Evolutionary conservation across 2,888 invertebrate genomes (phyloP).

Genomic region (Coleophora flavipennella): DNA sequence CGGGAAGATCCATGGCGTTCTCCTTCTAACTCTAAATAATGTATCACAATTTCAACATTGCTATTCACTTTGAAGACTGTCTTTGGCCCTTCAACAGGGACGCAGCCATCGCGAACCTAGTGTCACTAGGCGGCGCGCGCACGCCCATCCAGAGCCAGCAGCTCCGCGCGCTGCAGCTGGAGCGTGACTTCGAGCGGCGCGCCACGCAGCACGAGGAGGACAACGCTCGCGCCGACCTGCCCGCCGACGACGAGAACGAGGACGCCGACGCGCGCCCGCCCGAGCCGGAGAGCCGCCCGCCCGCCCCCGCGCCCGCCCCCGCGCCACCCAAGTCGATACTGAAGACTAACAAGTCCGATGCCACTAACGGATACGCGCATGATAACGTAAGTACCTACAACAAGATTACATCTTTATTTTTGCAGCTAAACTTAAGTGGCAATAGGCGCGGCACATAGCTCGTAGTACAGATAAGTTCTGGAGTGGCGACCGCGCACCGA

Average conservation of each 20-base stretch:
- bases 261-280: conserved; percentile 13
- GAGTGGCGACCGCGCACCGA: no score
- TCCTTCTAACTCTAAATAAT: no score
- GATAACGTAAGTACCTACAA: no score
- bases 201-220: conserved; percentile 78
- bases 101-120: conserved; percentile 87
- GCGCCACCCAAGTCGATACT: conserved; percentile 61
- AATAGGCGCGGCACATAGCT: no score
- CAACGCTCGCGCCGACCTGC: conserved; percentile 26
- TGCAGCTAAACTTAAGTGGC: no score
- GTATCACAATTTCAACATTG: no score
- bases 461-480: no score
- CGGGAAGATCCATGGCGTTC: no score
- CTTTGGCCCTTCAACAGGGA: conserved; percentile 71
- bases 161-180: conserved; percentile 89
- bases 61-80: no score
- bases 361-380: conserved; percentile 46
- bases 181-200: conserved; percentile 93
- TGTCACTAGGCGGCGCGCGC: conserved; percentile 74
- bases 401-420: no score
- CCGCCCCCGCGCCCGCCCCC: conserved; percentile 21
- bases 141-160: conserved; percentile 90
- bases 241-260: conserved; percentile 28
- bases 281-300: conserved; percentile 15
- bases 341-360: conserved; percentile 51